A percentile compares a stretch with the other conserved stretches of the same genome.
Evolutionary conservation across 2,888 invertebrate genomes (phyloP).

Genomic region (Caenorhabditis sinica): DNA sequence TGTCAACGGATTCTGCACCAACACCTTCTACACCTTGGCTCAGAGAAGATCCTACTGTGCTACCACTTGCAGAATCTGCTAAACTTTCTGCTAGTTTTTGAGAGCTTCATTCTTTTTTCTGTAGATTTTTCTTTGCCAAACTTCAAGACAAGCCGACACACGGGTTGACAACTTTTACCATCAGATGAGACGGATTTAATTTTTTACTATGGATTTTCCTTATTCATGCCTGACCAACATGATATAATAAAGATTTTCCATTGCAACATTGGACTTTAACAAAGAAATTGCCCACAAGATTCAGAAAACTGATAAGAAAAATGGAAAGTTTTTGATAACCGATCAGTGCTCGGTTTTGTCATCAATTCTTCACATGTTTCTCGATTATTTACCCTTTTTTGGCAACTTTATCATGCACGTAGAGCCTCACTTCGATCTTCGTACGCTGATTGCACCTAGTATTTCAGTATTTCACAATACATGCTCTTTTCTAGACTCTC

Average conservation of each 20-base stretch:
- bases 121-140: constrained; percentile 6
- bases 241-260: constrained; percentile 9
- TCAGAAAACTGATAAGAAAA: not conserved
- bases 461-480: constrained; percentile 4
- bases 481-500: too few relatives aligned
- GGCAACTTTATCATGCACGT: not conserved
- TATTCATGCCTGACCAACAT: constrained; percentile 26
- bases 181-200: not conserved
- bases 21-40: constrained; percentile 46
- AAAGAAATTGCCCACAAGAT: not conserved
- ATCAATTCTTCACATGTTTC: not conserved
- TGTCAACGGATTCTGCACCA: constrained; percentile 49
- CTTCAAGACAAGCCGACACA: not conserved
- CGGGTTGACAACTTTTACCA: not conserved
- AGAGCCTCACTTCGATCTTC: not conserved
- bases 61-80: constrained; percentile 54
- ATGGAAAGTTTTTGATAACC: too few relatives aligned
- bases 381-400: too few relatives aligned
- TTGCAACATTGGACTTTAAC: not conserved
- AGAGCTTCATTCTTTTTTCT: not conserved
- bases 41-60: constrained; percentile 47
- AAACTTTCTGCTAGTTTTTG: too few relatives aligned
- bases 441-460: not conserved
- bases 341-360: not conserved
- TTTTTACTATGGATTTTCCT: not conserved